These are phyloP conservation scores for Melanotaenia nigrans DNA, from an alignment of 2,797 vertebrate species.

Conservation along the genomic window DNA sequence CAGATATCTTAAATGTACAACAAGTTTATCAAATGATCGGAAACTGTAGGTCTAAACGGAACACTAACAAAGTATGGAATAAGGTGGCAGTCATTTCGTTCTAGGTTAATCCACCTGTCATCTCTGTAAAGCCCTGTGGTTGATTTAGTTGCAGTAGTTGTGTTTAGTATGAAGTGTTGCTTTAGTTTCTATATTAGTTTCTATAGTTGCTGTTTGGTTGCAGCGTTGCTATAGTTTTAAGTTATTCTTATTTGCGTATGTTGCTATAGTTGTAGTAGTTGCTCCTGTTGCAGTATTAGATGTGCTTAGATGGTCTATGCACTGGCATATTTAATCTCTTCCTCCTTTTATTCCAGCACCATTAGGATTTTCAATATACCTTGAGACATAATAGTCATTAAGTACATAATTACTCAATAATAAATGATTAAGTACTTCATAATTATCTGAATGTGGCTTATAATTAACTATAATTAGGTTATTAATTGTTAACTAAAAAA, in stretches of 20 bases:
- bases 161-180: background rate
- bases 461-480: too few species aligned
- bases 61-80: too few species aligned
- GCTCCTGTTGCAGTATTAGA: background rate
- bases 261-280: background rate
- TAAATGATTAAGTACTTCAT: too few species aligned
- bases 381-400: background rate
- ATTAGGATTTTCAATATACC: background rate
- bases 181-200: background rate
- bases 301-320: background rate
- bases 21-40: too few species aligned
- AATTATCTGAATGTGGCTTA: too few species aligned
- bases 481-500: too few species aligned
- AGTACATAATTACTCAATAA: too few species aligned
- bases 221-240: background rate
- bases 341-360: background rate
- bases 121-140: background rate
- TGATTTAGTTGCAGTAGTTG: background rate
- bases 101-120: background rate
- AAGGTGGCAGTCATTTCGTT: background rate
- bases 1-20: too few species aligned
- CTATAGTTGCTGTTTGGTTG: background rate
- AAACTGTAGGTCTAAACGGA: too few species aligned
- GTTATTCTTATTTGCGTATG: background rate
- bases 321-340: background rate